These are phyloP conservation scores for Pogonophryne albipinna DNA, from an alignment of 2,797 vertebrate genomes.

Conservation along the genomic window DNA sequence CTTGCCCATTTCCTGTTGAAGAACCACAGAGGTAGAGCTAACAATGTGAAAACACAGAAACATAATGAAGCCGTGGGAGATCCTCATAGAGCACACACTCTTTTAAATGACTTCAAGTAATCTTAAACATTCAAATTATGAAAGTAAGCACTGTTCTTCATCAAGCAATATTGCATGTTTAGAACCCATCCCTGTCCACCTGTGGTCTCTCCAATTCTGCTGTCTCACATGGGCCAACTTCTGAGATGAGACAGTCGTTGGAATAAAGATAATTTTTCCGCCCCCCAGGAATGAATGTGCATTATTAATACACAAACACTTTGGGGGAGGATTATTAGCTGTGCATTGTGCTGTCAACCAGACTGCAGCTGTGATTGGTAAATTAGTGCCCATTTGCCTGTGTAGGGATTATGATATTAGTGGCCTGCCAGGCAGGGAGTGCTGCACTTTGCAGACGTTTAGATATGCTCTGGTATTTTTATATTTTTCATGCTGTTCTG, in stretches of 20 bases:
- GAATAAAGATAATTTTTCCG: conserved; percentile 23
- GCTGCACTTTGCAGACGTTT: conserved; percentile 24
- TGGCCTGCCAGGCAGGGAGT: conserved; percentile 37
- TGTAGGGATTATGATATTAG: conserved; percentile 60
- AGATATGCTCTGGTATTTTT: conserved; percentile 40
- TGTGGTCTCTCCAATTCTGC: background rate
- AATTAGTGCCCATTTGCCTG: conserved; percentile 60
- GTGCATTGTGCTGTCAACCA: conserved; percentile 55
- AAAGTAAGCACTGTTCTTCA: conserved; percentile 25
- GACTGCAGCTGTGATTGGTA: conserved; percentile 62
- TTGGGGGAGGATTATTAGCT: conserved; percentile 69
- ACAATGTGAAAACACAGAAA: background rate
- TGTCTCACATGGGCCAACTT: background rate
- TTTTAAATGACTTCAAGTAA: background rate
- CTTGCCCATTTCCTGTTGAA: background rate
- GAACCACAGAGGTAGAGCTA: background rate
- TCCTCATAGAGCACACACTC: background rate
- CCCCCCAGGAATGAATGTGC: conserved; percentile 26
- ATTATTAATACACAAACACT: conserved; percentile 66
- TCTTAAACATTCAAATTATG: conserved; percentile 11
- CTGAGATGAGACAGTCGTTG: conserved; percentile 16
- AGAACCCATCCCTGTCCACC: background rate
- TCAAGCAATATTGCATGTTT: conserved; percentile 28
- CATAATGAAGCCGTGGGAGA: background rate
- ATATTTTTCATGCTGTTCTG: conserved; percentile 36